Base-by-base conservation (phyloP, 1,140 invertebrate species). In the fruit fly (Drosophila melanogaster) region DNA sequence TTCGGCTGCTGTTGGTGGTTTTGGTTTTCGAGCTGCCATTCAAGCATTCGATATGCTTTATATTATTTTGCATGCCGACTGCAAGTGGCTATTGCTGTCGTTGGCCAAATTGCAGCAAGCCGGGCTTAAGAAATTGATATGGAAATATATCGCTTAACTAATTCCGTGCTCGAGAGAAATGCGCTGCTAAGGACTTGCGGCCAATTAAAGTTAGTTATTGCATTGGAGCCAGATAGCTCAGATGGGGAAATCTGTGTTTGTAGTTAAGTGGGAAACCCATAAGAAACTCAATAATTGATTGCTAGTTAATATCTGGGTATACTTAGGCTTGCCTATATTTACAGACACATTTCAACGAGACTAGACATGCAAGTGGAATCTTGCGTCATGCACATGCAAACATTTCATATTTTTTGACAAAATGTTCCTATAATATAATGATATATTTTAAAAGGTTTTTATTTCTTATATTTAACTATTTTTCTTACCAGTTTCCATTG, bases 31-130 rank as follows among this genome's bases (percentile, higher is more conserved):
- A 26, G 35, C 41, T 60, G 65, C 61, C 30, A 54, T 33, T 33
- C 47, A 60, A 65, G 57, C 58, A 66, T 83, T 87, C 65, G 81
- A 86, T 86, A 86, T 87, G 81, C 61, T 75, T 75, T 64, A 86
- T 86, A 78, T 65, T 72, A 60, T 60, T 78, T 64, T 50, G 51
- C 60, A 59, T 64, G 76, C 76, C 80, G 80, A 76, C 77, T 57
- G 12, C 59, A 17, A 69, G 58, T 55, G 65, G 47, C 61, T 56
- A 44, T 50, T 40, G 38, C 47, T 73, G 73, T 77, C 70, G 35
- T 56, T 66, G 57, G 56, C 43, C 57, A 46, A 67, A 76, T 64
- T 76, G 72, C 71, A 66, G 58, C 60, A 66, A 51, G 60, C 50
- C 55, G 10, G 35, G 35, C 81, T 58, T 66, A 40, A 46, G 53